phyloP scores from a whole-genome alignment of 1,140 invertebrate species.

The Lasioglossum albipes region DNA sequence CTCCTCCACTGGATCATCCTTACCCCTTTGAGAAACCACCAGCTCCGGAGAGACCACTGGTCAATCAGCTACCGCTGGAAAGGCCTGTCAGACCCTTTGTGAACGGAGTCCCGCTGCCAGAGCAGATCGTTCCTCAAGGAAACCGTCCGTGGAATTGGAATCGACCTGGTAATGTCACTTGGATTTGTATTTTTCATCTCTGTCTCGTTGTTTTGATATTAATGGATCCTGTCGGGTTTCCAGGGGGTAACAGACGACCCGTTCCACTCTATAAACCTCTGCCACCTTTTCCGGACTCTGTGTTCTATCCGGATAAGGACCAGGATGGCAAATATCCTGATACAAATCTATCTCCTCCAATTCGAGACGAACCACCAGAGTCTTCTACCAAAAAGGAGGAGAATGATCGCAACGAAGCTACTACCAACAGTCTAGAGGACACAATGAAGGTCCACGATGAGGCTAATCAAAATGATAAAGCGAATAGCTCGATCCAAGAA shows the following conservation, averaged over 20 bases:
- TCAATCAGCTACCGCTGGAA: slow-evolving; percentile 83
- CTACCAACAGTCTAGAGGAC: slow-evolving; percentile 19
- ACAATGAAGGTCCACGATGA: slow-evolving; percentile 9
- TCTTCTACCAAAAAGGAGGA: slow-evolving; percentile 52
- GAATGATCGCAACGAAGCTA: slow-evolving; percentile 48
- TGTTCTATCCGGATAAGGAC: slow-evolving; percentile 60
- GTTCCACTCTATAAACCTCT: slow-evolving; percentile 81
- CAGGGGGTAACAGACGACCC: slow-evolving; percentile 75
- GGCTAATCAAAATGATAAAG: neutral
- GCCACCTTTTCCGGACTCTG: slow-evolving; percentile 68
- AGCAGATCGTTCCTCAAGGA: slow-evolving; percentile 84
- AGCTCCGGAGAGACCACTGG: slow-evolving; percentile 80
- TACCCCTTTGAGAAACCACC: slow-evolving; percentile 79
- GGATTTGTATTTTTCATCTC: neutral
- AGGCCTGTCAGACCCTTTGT: slow-evolving; percentile 81
- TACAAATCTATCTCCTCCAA: slow-evolving; percentile 50
- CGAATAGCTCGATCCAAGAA: neutral
- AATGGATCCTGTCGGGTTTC: slow-evolving; percentile 7
- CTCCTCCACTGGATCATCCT: slow-evolving; percentile 77
- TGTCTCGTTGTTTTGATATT: neutral
- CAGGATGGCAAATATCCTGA: slow-evolving; percentile 50
- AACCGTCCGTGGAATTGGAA: slow-evolving; percentile 80
- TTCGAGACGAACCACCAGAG: slow-evolving; percentile 44
- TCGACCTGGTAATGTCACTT: slow-evolving; percentile 59
- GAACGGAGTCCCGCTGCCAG: slow-evolving; percentile 86